Evolutionary conservation across 2,888 invertebrate species (phyloP), one percentile per base, ranked within the genome.

Genomic region (Sceliomorpha sp.): DNA sequence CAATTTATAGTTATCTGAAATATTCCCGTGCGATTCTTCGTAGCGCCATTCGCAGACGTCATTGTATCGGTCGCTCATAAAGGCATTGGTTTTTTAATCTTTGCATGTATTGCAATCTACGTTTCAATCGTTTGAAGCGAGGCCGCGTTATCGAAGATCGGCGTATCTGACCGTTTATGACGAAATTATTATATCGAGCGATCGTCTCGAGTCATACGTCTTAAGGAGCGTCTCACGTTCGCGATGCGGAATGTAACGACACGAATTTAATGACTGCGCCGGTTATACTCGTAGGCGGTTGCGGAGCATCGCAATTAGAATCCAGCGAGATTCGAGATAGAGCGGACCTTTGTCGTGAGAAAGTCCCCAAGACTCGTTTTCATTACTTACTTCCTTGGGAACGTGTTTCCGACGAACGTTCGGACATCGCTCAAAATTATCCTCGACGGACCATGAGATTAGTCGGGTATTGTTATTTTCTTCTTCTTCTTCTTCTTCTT

Each of bases 201-300:
- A 36, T 32, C 48, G 48, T 72, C 59, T 62, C 67, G 34, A 47
- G 48, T 53, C 56, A 50, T 60, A 55, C 51, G 50, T 64, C 64
- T 56, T 42, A 12, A 5, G 4, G 17, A 39, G 42, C 40, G 69
- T 66, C 40, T 60, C 51, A 39, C 68, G 55, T 71, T 48, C 42
- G 50, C 40, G 66, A 36, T 70, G 69, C 70, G 66, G 59, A 68
- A 69, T 55, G 68, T 75, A 81, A 81, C 73, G 78, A 79, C 80
- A 77, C 79, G 72, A 81, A 80, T 82, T 81, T 79, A 77, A 80
- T 75, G 80, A 72, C 77, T 51, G 75, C 74, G 74, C 71, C 75
- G 75, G 72, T 76, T 73, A 60, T 60, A 32, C 72, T 70, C 72
- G 81, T 76, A 75, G 77, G 79, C 75, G 78, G 77, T 68, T 44